Evolutionary conservation across 2,113 vertebrate genomes (phyloP).

Genomic region (Vicugna pacos): DNA sequence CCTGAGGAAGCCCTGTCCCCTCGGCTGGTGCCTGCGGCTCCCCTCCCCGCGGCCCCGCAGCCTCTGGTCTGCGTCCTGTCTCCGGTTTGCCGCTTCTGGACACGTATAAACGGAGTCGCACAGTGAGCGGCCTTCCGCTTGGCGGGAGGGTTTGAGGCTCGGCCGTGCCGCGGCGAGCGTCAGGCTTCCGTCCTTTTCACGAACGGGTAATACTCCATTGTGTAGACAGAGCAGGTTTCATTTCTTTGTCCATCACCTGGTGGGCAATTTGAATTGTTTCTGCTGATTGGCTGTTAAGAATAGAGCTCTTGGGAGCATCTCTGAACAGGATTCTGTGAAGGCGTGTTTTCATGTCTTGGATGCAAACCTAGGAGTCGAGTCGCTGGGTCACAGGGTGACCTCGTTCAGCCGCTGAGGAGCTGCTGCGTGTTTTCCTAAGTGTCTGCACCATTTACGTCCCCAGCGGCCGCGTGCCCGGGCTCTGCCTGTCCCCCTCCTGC

Average conservation of each 20-base stretch:
- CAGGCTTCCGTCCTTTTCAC: not conserved
- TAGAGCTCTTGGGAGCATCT: not conserved
- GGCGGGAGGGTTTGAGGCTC: too few species aligned
- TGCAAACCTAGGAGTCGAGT: not conserved
- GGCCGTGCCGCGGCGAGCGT: not conserved
- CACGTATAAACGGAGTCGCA: not conserved
- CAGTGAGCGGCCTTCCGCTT: not conserved
- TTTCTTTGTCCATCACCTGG: not conserved
- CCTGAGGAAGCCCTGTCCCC: not conserved
- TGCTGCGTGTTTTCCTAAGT: not conserved
- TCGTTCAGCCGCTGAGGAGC: fast-evolving
- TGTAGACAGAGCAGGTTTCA: not conserved
- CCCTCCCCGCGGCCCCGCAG: too few species aligned
- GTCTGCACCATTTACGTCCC: not conserved
- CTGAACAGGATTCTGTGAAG: too few species aligned
- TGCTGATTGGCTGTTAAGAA: too few species aligned
- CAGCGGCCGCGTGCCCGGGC: not conserved
- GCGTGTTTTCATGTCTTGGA: not conserved
- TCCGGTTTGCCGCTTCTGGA: not conserved
- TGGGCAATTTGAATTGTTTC: too few species aligned
- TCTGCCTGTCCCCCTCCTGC: not conserved
- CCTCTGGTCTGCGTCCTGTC: not conserved
- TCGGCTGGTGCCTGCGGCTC: not conserved
- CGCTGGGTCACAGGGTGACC: not conserved
- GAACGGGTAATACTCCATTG: not conserved